Conservation (phyloP, 2,888 invertebrate genomes). For the Heliconius hortense region DNA sequence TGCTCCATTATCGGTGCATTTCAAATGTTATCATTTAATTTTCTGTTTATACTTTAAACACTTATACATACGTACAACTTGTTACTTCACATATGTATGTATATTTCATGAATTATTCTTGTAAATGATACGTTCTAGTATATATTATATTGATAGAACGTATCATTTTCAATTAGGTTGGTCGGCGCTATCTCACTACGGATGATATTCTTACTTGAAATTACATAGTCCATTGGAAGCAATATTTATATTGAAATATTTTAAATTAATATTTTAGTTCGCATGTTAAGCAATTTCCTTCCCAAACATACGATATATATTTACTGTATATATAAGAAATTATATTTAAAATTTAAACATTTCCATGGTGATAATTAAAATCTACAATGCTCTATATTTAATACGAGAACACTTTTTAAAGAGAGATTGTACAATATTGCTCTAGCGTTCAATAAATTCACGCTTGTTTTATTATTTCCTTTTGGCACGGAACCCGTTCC, state of each 20-base stretch:
- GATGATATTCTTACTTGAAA: not conserved
- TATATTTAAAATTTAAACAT: not conserved
- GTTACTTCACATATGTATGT: not conserved
- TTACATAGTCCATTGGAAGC: not conserved
- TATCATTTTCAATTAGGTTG: not conserved
- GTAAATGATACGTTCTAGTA: no score
- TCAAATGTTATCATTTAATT: slow-evolving; percentile 35
- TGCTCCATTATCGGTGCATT: slow-evolving; percentile 35
- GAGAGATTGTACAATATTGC: slow-evolving; percentile 2
- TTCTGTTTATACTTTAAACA: slow-evolving; percentile 27
- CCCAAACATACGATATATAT: not conserved
- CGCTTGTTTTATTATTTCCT: slow-evolving; percentile 21
- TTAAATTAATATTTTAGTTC: not conserved
- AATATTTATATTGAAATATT: not conserved
- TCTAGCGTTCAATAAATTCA: slow-evolving; percentile 16
- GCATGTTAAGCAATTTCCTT: not conserved
- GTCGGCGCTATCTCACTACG: not conserved
- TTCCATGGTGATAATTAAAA: not conserved
- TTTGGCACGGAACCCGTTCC: slow-evolving; percentile 31
- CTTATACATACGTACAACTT: not conserved
- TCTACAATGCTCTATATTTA: not conserved
- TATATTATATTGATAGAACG: not conserved
- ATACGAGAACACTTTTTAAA: not conserved
- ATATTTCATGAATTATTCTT: not conserved
- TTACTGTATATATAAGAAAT: not conserved